A percentile compares a stretch with the other conserved stretches of the same genome.
phyloP scores from a whole-genome alignment of 2,888 invertebrate genomes.

The Polia nebulosa region DNA sequence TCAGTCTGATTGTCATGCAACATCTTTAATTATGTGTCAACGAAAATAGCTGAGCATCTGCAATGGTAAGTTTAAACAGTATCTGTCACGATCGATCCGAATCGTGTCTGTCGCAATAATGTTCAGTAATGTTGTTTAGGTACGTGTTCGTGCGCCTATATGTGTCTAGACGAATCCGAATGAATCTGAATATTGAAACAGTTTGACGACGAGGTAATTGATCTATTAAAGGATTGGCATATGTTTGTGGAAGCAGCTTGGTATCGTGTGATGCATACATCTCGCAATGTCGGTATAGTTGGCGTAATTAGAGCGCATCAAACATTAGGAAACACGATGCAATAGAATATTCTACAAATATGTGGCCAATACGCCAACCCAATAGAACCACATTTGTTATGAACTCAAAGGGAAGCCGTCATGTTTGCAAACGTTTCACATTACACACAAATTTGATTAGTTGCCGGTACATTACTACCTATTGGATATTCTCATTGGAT shows the following conservation, averaged over 20 bases:
- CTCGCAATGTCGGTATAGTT: conserved; percentile 18
- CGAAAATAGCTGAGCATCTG: conserved; percentile 58
- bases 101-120: conserved; percentile 14
- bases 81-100: conserved; percentile 10
- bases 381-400: conserved; percentile 60
- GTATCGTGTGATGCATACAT: conserved; percentile 18
- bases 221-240: conserved; percentile 42
- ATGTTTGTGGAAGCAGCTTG: conserved; percentile 44
- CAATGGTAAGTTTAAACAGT: conserved; percentile 34
- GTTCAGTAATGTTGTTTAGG: conserved; percentile 39
- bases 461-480: conserved; percentile 30
- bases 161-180: conserved; percentile 45
- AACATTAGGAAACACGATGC: conserved; percentile 8
- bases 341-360: conserved; percentile 55
- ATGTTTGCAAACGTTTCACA: conserved; percentile 73
- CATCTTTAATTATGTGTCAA: conserved; percentile 60
- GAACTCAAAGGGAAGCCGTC: conserved; percentile 64
- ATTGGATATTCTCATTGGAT: conserved; percentile 31
- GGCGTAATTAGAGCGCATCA: conserved; percentile 33
- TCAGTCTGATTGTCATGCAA: conserved; percentile 62
- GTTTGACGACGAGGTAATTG: conserved; percentile 49
- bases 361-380: conserved; percentile 50
- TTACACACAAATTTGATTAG: conserved; percentile 65
- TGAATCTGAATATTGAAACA: conserved; percentile 50
- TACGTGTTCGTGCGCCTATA: conserved; percentile 19